Base-by-base conservation (phyloP, 2,888 invertebrate species). In the Orchesellides sinensis region DNA sequence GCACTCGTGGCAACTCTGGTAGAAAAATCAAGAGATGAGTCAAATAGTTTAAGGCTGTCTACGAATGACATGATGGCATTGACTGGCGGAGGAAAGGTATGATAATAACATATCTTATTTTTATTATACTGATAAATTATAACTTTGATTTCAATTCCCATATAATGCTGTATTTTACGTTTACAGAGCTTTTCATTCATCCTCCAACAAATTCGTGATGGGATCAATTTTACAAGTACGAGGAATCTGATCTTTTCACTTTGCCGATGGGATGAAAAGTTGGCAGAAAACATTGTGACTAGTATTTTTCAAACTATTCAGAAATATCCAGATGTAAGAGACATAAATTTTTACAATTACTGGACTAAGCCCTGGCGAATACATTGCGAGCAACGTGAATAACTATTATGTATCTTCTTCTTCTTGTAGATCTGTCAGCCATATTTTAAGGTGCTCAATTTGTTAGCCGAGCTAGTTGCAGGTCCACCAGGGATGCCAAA, bases 181-280 rank as follows among this genome's bases (percentile, higher is more conserved):
- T 91, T 90, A 17, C 90, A 95, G 94, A 96, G 96, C 14, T 97
- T 97, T 90, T 96, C 97, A 32, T 98, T 98, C 91, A 91, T 98
- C 84, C 96, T 96, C 90, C 97, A 97, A 91, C 98, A 98, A 92
- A 97, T 97, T 69, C 94, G 96, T 87, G 98, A 98, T 91, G 95
- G 95, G 89, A 95, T 98, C 84, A 98, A 98, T 91, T 92, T 97
- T 52, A 94, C 96, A 89, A 97, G 97, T 91, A 97, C 97, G 2
- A 93, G 96, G 86, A 96, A 97, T 90, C 92, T 98, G 79, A 96
- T 98, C 87, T 96, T 96, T 91, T 96, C 96, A 17, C 92, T 98
- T 49, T 96, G 96, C 89, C 94, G 96, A 54, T 97, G 96, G 93
- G 97, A 97, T 90, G 97, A 97, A 89, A 92, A 95, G 86, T 91